phyloP scores from a whole-genome alignment of 1,140 invertebrate species.

The Macrosteles quadrilineatus region DNA sequence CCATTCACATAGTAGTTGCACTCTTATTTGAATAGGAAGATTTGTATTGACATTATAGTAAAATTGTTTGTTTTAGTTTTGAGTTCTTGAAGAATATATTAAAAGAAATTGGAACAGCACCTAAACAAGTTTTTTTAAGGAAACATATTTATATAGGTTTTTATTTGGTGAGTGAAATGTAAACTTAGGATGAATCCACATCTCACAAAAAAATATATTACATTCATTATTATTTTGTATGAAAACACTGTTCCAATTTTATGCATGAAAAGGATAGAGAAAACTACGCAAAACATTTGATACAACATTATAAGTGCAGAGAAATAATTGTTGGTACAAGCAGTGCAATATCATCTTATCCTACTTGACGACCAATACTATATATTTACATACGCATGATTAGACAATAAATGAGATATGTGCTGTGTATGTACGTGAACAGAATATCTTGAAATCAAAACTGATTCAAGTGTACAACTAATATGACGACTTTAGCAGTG shows the following conservation, averaged over 20 bases:
- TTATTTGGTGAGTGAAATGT: neutral
- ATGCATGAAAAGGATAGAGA: neutral
- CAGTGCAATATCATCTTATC: neutral
- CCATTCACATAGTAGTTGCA: neutral
- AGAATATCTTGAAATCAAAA: no score
- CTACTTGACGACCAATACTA: neutral
- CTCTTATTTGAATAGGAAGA: neutral
- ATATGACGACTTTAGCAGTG: neutral
- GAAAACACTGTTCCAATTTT: neutral
- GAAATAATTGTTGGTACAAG: neutral
- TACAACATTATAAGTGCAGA: neutral
- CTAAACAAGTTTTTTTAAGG: neutral
- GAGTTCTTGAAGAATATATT: neutral
- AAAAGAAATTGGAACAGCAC: neutral
- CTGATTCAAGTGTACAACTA: neutral
- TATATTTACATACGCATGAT: conserved; percentile 7
- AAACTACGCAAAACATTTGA: neutral
- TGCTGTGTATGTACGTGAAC: neutral
- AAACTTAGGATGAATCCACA: neutral
- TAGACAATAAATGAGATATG: conserved; percentile 13
- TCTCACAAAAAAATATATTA: neutral
- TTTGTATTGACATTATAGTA: neutral
- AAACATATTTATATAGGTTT: neutral
- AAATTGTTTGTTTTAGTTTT: neutral
- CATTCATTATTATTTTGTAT: neutral